Evolutionary conservation across 2,113 vertebrate species (phyloP).

Genomic region (Aspiorhynchus laticeps): DNA sequence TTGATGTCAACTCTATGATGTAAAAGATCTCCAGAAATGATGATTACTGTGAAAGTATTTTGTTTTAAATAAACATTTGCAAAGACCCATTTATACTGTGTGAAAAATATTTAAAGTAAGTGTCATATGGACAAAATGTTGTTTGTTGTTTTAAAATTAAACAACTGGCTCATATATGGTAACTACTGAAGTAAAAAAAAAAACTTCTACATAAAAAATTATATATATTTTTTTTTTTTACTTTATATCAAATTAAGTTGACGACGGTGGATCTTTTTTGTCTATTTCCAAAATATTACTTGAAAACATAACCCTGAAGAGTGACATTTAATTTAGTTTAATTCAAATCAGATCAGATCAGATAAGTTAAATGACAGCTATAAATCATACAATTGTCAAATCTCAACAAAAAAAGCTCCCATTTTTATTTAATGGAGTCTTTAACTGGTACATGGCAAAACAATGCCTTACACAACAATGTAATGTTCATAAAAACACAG

Average conservation of each 20-base stretch:
- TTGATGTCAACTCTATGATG: neutral
- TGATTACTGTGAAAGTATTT: neutral
- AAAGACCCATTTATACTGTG: neutral
- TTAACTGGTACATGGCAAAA: slow-evolving; percentile 16
- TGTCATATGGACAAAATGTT: neutral
- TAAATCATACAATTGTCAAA: slow-evolving; percentile 32
- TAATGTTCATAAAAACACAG: neutral
- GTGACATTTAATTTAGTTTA: neutral
- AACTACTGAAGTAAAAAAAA: neutral
- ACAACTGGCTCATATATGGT: neutral
- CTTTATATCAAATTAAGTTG: neutral
- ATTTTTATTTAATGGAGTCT: neutral
- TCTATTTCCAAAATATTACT: neutral
- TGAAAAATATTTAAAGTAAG: neutral
- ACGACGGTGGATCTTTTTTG: neutral
- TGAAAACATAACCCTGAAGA: neutral
- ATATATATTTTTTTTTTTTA: no score
- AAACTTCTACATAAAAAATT: neutral
- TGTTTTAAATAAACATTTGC: neutral
- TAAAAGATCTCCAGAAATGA: neutral
- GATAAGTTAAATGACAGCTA: neutral
- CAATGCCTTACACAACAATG: slow-evolving; percentile 7
- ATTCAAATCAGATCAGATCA: no score
- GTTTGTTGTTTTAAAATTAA: neutral
- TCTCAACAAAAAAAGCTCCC: neutral